A percentile compares a stretch with the other conserved stretches of the same genome.
Evolutionary conservation across 2,888 invertebrate species (phyloP).

Genomic region (Dugesia japonica): DNA sequence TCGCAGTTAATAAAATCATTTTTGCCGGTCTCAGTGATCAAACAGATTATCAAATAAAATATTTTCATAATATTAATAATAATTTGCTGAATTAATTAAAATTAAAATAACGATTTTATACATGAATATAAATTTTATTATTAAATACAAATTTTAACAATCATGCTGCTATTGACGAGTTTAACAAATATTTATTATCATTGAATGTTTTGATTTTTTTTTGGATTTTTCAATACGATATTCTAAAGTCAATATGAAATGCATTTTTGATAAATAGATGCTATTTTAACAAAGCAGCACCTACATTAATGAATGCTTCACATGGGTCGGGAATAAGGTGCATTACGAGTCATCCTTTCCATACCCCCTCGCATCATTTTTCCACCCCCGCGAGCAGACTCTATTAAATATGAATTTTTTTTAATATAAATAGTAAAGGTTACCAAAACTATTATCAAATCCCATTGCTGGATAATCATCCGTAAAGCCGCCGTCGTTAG

Average conservation of each 20-base stretch:
- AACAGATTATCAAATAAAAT: no score
- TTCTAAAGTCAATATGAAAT: constrained; percentile 20
- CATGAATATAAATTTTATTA: constrained; percentile 20
- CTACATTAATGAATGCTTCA: constrained; percentile 8
- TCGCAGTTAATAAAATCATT: no score
- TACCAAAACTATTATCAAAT: constrained; percentile 6
- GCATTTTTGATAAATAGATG: constrained; percentile 11
- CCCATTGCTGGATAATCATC: background rate
- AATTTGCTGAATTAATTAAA: no score
- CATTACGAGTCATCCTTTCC: background rate
- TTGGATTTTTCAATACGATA: constrained; percentile 11
- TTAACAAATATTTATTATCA: constrained; percentile 12
- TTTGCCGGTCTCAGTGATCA: no score
- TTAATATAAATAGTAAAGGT: background rate
- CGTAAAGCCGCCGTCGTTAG: background rate
- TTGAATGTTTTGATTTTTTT: background rate
- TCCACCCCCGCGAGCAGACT: background rate
- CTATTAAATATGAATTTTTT: background rate
- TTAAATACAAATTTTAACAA: constrained; percentile 20
- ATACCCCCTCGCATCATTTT: constrained; percentile 4
- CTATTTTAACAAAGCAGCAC: background rate
- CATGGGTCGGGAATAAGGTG: background rate
- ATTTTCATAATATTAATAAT: no score
- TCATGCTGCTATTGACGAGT: constrained; percentile 20
- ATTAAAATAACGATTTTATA: background rate